Percentiles rank a stretch among this genome's conserved stretches.
Evolutionary conservation across 64 coral and sea anemone species (phyloP).

Genomic region (Montipora capricornis): DNA sequence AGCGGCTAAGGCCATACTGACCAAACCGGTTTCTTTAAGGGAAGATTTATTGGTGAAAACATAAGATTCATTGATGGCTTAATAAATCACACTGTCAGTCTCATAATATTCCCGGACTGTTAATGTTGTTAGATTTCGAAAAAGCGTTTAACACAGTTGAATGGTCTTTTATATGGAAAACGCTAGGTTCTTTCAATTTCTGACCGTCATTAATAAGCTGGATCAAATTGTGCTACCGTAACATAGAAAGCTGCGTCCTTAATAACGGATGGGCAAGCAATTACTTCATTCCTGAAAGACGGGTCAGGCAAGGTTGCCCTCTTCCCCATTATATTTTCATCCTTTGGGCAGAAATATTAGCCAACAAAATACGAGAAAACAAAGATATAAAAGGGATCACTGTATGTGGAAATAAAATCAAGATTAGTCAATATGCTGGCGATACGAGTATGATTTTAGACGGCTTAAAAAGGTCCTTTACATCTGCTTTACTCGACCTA

Average conservation of each 20-base stretch:
- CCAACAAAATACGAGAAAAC: no score
- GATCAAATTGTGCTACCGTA: no score
- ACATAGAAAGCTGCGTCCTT: conserved; percentile 32
- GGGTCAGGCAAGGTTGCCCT: conserved; percentile 67
- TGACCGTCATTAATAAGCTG: conserved; percentile 28
- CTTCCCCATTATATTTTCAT: conserved; percentile 56
- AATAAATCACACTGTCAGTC: not conserved
- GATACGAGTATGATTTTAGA: conserved; percentile 61
- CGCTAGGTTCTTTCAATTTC: conserved; percentile 36
- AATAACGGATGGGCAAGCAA: conserved; percentile 14
- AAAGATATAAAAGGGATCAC: no score
- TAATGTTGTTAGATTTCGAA: no score
- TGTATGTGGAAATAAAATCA: no score
- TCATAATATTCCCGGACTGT: no score
- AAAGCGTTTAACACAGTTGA: no score
- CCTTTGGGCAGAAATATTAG: conserved; percentile 53
- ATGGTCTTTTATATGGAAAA: conserved; percentile 57
- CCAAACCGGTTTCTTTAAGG: not conserved
- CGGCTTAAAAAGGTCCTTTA: not conserved
- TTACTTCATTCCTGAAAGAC: conserved; percentile 43
- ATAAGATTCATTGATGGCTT: not conserved
- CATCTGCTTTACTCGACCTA: no score
- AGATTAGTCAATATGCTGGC: conserved; percentile 55
- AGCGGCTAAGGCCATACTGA: not conserved
- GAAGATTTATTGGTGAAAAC: not conserved